phyloP scores from a whole-genome alignment of 2,888 invertebrate species.

The Syrista parreyssii region DNA sequence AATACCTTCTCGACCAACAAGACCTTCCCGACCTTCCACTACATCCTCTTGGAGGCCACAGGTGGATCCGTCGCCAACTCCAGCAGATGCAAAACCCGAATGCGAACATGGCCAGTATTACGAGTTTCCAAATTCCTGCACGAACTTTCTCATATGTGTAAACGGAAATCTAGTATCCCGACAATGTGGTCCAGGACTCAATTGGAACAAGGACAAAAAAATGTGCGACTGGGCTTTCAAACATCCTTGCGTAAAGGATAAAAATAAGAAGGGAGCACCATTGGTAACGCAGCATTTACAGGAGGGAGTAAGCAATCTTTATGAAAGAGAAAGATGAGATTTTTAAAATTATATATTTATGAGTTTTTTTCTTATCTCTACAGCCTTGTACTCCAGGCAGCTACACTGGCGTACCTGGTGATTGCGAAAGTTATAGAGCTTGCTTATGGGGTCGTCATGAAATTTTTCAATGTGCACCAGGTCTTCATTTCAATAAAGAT shows the following conservation, averaged over 20 bases:
- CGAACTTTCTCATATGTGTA: constrained; percentile 82
- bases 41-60: constrained; percentile 32
- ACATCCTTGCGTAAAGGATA: constrained; percentile 47
- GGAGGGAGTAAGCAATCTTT: constrained; percentile 10
- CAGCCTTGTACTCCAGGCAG: constrained; percentile 52
- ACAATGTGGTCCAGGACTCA: constrained; percentile 80
- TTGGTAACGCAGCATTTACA: not conserved
- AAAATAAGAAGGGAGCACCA: not conserved
- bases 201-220: constrained; percentile 76
- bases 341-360: not conserved
- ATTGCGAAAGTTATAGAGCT: constrained; percentile 80
- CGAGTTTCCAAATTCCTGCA: constrained; percentile 76
- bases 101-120: constrained; percentile 83
- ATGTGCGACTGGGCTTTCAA: constrained; percentile 83
- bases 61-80: constrained; percentile 7
- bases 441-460: constrained; percentile 85
- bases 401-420: constrained; percentile 67
- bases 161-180: constrained; percentile 78
- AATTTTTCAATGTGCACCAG: constrained; percentile 79
- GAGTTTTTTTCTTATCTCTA: not conserved
- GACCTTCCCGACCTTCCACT: constrained; percentile 30
- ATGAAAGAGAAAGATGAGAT: constrained; percentile 18
- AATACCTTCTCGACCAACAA: constrained; percentile 12
- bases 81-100: constrained; percentile 34
- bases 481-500: constrained; percentile 78